Evolutionary conservation across 2,113 vertebrate species (phyloP).

Genomic region (Pandion haliaetus): DNA sequence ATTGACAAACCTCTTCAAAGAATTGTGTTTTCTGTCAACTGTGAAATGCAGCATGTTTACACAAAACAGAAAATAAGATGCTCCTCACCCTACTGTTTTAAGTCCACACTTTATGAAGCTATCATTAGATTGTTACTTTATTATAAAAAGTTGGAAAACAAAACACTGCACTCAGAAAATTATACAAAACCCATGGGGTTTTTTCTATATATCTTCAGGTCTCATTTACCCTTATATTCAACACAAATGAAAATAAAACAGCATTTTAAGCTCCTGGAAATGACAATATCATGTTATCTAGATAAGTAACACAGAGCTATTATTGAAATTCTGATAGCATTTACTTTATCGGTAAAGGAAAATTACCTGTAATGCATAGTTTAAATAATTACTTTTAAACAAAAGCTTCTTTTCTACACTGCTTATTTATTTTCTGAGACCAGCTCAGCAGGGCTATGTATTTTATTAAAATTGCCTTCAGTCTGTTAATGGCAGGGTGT

Average conservation of each 20-base stretch:
- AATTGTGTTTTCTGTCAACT: neutral
- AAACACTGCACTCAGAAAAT: slow-evolving; percentile 29
- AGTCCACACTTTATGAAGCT: slow-evolving; percentile 42
- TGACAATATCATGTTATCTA: slow-evolving; percentile 71
- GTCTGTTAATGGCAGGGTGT: slow-evolving; percentile 70
- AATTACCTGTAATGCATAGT: slow-evolving; percentile 83
- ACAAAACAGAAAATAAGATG: slow-evolving; percentile 49
- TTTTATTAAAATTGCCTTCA: slow-evolving; percentile 81
- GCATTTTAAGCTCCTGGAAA: slow-evolving; percentile 66
- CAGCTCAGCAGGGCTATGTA: slow-evolving; percentile 72
- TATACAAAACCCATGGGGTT: neutral
- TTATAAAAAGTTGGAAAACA: slow-evolving; percentile 49
- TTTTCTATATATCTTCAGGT: slow-evolving; percentile 48
- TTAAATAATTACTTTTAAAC: slow-evolving; percentile 85
- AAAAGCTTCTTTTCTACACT: slow-evolving; percentile 75
- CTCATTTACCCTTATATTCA: slow-evolving; percentile 54
- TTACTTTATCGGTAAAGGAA: slow-evolving; percentile 74
- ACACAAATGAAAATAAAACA: slow-evolving; percentile 68
- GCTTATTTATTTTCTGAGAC: slow-evolving; percentile 75
- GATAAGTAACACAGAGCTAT: slow-evolving; percentile 65
- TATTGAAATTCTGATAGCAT: slow-evolving; percentile 80
- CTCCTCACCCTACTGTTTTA: slow-evolving; percentile 46
- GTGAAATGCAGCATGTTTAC: slow-evolving; percentile 44
- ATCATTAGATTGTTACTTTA: slow-evolving; percentile 47
- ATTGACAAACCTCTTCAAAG: slow-evolving; percentile 51